These are phyloP conservation scores for Heliornis fulica DNA, from an alignment of 2,113 vertebrate species.

Conservation along the genomic window DNA sequence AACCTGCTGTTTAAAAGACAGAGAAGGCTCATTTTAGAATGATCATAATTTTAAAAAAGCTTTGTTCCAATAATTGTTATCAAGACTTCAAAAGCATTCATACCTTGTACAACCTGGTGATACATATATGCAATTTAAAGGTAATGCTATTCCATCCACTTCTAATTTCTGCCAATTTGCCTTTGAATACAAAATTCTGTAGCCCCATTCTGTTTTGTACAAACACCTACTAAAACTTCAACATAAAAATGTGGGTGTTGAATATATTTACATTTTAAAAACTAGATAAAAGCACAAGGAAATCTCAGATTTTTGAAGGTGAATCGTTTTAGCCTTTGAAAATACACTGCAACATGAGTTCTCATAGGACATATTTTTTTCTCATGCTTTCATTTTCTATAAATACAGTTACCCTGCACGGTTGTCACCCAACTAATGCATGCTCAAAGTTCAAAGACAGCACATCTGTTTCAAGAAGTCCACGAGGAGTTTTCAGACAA, in stretches of 20 bases:
- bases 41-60: background rate
- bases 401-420: background rate
- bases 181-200: background rate
- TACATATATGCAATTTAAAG: background rate
- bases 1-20: slow-evolving; percentile 59
- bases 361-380: background rate
- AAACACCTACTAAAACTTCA: background rate
- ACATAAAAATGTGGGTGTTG: background rate
- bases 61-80: slow-evolving; percentile 20
- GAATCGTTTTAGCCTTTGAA: background rate
- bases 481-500: background rate
- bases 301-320: background rate
- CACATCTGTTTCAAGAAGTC: background rate
- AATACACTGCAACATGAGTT: background rate
- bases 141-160: background rate
- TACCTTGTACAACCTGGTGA: background rate
- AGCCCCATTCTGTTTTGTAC: background rate
- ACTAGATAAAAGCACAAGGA: background rate
- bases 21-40: slow-evolving; percentile 20
- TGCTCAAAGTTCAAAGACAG: background rate
- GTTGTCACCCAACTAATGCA: background rate
- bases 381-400: background rate
- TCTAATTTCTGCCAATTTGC: background rate
- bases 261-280: background rate
- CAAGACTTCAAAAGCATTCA: background rate